phyloP scores from a whole-genome alignment of 2,888 invertebrate genomes.

The Xanthorhoe designata region DNA sequence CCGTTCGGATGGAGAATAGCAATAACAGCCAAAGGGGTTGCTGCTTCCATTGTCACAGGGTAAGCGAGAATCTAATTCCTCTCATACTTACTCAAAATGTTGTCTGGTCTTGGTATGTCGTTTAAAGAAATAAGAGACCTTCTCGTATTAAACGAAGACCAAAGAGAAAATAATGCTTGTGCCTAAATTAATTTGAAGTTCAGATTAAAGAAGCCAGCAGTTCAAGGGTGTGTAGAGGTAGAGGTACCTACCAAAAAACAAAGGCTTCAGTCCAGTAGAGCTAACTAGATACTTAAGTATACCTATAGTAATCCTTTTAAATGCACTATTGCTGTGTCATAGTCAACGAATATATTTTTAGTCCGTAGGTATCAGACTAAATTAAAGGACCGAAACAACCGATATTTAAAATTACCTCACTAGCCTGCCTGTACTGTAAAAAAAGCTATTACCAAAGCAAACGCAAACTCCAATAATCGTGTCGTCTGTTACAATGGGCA shows the following conservation, averaged over 20 bases:
- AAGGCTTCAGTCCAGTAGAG: no score
- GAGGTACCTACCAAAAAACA: no score
- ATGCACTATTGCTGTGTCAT: no score
- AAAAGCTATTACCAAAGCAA: background rate
- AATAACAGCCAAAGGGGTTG: conserved; percentile 51
- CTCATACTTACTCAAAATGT: background rate
- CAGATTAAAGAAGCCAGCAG: no score
- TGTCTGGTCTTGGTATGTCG: background rate
- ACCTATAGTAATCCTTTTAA: no score
- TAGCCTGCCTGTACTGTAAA: background rate
- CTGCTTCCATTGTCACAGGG: conserved; percentile 46
- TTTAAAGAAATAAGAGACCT: background rate
- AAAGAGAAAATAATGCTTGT: no score
- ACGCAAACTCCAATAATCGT: conserved; percentile 42
- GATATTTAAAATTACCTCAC: background rate
- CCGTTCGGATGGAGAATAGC: conserved; percentile 53
- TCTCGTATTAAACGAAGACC: background rate
- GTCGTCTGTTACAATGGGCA: conserved; percentile 49
- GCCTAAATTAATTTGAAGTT: no score
- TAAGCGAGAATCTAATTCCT: conserved; percentile 3
- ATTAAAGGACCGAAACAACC: background rate
- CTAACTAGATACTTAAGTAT: no score
- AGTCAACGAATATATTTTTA: no score
- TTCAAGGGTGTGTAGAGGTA: no score
- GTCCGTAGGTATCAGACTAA: background rate